These are phyloP conservation scores for Ceryle rudis DNA, from an alignment of 2,797 vertebrate genomes.

Conservation along the genomic window DNA sequence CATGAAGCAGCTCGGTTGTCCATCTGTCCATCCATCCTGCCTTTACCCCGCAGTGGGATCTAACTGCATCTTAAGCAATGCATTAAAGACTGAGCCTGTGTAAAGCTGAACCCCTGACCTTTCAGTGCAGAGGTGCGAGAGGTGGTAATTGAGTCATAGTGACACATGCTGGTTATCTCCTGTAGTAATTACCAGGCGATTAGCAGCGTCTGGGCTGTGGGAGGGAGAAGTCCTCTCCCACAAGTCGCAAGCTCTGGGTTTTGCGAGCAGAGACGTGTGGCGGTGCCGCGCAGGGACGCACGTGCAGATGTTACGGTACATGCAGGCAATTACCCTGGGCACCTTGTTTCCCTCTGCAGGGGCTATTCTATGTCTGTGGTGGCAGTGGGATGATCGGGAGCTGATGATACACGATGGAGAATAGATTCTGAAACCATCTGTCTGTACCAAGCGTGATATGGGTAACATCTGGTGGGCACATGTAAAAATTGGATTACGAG, in stretches of 20 bases:
- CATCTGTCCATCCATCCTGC: not conserved
- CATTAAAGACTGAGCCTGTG: not conserved
- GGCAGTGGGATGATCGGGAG: not conserved
- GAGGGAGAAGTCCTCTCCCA: not conserved
- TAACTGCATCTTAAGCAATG: fast-evolving
- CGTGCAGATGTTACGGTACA: not conserved
- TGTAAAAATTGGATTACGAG: constrained; percentile 2
- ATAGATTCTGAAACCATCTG: constrained; percentile 39
- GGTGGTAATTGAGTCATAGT: not conserved
- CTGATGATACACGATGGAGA: not conserved
- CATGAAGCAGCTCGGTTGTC: fast-evolving
- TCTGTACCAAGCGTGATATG: not conserved
- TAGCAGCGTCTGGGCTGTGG: fast-evolving
- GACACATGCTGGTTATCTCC: not conserved
- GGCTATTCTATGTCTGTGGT: not conserved
- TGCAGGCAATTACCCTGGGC: not conserved
- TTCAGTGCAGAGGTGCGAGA: not conserved
- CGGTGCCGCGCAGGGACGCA: fast-evolving
- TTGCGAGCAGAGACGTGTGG: not conserved
- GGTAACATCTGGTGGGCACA: constrained; percentile 27
- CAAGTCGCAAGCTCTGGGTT: not conserved
- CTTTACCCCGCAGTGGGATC: fast-evolving
- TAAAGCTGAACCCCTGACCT: not conserved
- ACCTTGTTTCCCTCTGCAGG: not conserved
- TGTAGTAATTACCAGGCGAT: not conserved